A percentile compares a stretch with the other conserved stretches of the same genome.
Conservation (phyloP, 2,113 vertebrate species). For the Rhynchopsitta pachyrhyncha region DNA sequence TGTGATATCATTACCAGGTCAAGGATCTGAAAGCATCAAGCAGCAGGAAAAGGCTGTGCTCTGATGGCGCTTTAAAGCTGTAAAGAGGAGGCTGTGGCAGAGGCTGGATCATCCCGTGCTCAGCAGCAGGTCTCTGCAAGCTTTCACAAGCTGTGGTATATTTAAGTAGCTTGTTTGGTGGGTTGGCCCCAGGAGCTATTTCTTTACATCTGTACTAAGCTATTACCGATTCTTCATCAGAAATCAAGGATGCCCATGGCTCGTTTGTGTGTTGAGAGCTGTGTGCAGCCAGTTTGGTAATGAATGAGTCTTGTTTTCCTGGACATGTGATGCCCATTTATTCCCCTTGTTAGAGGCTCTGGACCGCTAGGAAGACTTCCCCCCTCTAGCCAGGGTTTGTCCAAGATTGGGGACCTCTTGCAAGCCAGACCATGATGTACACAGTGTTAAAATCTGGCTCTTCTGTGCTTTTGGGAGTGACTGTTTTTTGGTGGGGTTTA, state of each 20-base stretch:
- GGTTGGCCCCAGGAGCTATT: neutral
- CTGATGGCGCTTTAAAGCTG: neutral
- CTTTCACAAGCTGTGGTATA: neutral
- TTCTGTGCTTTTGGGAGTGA: neutral
- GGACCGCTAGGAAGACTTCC: neutral
- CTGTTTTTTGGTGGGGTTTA: neutral
- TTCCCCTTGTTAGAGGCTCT: neutral
- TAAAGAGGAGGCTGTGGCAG: neutral
- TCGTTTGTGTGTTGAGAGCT: neutral
- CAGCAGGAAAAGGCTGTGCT: neutral
- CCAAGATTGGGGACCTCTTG: neutral
- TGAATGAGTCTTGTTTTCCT: neutral
- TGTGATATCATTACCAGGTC: constrained; percentile 11
- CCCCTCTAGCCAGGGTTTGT: neutral
- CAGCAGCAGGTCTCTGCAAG: neutral
- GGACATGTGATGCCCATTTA: neutral
- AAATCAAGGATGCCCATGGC: neutral
- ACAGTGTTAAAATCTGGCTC: neutral
- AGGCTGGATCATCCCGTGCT: neutral
- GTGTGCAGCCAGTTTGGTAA: neutral
- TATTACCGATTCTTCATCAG: neutral
- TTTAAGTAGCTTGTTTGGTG: neutral
- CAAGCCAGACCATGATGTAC: neutral
- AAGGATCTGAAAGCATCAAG: neutral
- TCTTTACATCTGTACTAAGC: neutral